These are phyloP conservation scores for Harpagoxenus sublaevis DNA, from an alignment of 2,888 invertebrate species.

Conservation along the genomic window DNA sequence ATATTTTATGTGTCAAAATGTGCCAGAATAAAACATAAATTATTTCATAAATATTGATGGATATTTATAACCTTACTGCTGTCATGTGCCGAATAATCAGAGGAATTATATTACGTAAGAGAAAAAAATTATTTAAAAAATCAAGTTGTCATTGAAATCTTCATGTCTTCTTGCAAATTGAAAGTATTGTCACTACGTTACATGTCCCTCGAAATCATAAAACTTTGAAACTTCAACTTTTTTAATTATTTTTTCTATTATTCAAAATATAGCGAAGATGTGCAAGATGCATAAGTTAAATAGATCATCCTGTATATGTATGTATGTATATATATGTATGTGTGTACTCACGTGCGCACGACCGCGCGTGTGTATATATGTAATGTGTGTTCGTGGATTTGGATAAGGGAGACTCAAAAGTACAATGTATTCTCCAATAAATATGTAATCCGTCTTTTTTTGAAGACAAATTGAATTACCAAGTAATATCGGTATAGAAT, in stretches of 20 bases:
- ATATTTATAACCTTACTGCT: not conserved
- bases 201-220: not conserved
- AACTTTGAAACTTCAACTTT: not conserved
- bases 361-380: not conserved
- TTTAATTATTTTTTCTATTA: not conserved
- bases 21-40: no score
- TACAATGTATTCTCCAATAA: conserved; percentile 24
- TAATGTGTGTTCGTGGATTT: not conserved
- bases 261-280: not conserved
- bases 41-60: no score
- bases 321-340: not conserved
- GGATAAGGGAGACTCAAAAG: not conserved
- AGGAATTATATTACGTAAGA: not conserved
- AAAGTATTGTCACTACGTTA: not conserved
- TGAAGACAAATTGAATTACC: conserved; percentile 1
- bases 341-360: not conserved
- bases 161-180: not conserved
- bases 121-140: no score
- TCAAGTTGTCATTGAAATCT: not conserved
- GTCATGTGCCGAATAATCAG: not conserved
- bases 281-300: not conserved
- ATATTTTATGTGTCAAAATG: no score
- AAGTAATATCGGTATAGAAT: not conserved
- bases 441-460: not conserved
- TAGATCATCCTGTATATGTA: not conserved